A percentile compares a stretch with the other conserved stretches of the same genome.
These are phyloP conservation scores for Melanostoma scalare DNA, from an alignment of 2,888 invertebrate species.

Conservation along the genomic window DNA sequence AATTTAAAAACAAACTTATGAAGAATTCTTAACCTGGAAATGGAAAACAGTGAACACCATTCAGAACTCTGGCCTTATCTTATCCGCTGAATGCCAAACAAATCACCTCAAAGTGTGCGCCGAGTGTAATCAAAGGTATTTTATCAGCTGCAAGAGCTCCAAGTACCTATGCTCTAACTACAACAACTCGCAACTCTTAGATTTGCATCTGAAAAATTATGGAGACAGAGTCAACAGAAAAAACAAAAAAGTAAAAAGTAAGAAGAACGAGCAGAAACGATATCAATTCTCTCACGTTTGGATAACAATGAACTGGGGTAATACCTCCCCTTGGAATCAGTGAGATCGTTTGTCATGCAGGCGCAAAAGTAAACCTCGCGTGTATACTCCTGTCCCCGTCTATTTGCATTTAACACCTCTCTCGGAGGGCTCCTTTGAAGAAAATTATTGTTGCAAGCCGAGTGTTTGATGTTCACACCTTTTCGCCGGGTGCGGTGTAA, in stretches of 20 bases:
- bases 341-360: slow-evolving; percentile 62
- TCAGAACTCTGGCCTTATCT: slow-evolving; percentile 48
- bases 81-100: slow-evolving; percentile 68
- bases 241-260: neutral
- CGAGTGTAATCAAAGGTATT: slow-evolving; percentile 58
- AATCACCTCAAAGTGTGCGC: slow-evolving; percentile 64
- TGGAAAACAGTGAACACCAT: slow-evolving; percentile 28
- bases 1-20: slow-evolving; percentile 20
- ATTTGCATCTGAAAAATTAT: slow-evolving; percentile 64
- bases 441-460: slow-evolving; percentile 50
- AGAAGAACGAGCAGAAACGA: slow-evolving; percentile 4
- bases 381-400: slow-evolving; percentile 20
- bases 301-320: slow-evolving; percentile 54
- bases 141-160: slow-evolving; percentile 52
- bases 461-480: slow-evolving; percentile 71
- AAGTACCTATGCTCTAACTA: neutral
- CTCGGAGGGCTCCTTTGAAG: slow-evolving; percentile 41
- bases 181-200: slow-evolving; percentile 24
- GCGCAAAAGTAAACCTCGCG: slow-evolving; percentile 49
- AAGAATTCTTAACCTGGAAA: slow-evolving; percentile 45
- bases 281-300: slow-evolving; percentile 71
- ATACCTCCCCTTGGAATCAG: slow-evolving; percentile 32
- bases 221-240: slow-evolving; percentile 28
- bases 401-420: slow-evolving; percentile 69
- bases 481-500: slow-evolving; percentile 34